Conservation (phyloP, 1,140 invertebrate genomes). For the Apis cerana region DNA sequence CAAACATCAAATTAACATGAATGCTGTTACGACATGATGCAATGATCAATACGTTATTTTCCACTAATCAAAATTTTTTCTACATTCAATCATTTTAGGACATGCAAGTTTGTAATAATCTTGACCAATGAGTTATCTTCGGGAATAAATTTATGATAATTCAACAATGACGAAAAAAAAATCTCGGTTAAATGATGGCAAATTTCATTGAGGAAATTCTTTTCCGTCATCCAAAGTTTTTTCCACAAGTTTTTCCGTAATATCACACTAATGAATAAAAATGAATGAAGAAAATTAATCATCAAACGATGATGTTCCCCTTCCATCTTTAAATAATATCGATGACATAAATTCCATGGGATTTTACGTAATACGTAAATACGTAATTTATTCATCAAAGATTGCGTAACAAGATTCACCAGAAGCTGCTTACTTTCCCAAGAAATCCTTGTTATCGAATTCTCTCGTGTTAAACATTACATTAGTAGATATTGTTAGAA, state of each 20-base stretch:
- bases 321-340: background rate
- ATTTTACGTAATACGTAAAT: background rate
- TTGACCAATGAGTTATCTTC: background rate
- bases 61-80: conserved; percentile 17
- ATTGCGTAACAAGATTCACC: background rate
- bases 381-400: conserved; percentile 12
- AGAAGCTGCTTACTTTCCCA: background rate
- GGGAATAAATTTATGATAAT: conserved; percentile 19
- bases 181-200: too few species aligned
- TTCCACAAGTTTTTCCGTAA: background rate
- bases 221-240: background rate
- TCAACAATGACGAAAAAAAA: conserved; percentile 2
- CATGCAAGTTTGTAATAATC: background rate
- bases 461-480: background rate
- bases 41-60: conserved; percentile 18
- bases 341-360: background rate
- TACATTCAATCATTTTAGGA: conserved; percentile 13
- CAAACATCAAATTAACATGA: conserved; percentile 7
- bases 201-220: conserved; percentile 12
- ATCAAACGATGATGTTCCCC: too few species aligned
- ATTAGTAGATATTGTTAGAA: background rate
- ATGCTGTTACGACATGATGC: conserved; percentile 9
- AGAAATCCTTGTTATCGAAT: background rate
- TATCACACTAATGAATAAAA: background rate
- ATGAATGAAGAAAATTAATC: background rate